Percentiles rank a stretch among this genome's conserved stretches.
Evolutionary conservation across 1,140 invertebrate species (phyloP).

Genomic region (Procambarus virginalis): DNA sequence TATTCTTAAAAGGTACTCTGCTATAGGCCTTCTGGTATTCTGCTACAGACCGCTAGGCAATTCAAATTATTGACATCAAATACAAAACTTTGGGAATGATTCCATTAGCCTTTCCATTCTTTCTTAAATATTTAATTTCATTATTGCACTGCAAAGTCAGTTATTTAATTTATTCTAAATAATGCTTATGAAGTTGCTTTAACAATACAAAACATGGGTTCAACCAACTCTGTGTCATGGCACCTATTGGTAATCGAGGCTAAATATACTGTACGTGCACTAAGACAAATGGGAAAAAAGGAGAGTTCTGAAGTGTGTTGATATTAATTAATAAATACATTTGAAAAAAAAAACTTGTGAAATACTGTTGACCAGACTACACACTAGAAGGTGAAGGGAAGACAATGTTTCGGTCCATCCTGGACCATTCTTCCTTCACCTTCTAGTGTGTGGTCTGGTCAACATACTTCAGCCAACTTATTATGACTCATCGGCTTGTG

Average conservation of each 20-base stretch:
- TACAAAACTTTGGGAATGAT: neutral
- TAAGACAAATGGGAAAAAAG: neutral
- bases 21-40: no score
- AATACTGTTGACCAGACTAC: no score
- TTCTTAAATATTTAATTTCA: neutral
- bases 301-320: no score
- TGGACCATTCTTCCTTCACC: no score
- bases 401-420: no score
- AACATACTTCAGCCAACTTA: no score
- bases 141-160: neutral
- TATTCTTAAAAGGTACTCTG: neutral
- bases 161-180: neutral
- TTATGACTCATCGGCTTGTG: no score
- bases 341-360: no score
- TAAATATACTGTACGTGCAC: neutral
- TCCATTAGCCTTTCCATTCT: neutral
- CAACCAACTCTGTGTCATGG: constrained; percentile 2
- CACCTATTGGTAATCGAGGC: neutral
- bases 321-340: no score
- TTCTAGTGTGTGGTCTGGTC: no score
- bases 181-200: neutral
- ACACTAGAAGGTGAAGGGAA: no score
- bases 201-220: neutral
- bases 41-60: neutral
- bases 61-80: neutral